Conservation (phyloP, 2,113 vertebrate genomes). For the Perca schrenkii region DNA sequence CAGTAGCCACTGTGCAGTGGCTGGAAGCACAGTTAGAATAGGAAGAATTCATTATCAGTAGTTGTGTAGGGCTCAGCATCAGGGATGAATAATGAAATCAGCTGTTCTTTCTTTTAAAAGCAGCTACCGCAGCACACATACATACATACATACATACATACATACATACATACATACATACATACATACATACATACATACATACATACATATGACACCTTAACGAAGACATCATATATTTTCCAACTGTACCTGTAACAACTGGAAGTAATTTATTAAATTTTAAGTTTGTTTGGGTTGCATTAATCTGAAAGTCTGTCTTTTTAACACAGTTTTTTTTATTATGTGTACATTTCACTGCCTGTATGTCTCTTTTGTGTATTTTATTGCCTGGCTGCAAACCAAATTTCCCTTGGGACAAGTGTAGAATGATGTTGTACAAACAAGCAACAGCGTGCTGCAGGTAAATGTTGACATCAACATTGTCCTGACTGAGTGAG, state of each 20-base stretch:
- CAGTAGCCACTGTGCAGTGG: neutral
- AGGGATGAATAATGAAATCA: slow-evolving; percentile 32
- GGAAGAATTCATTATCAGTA: slow-evolving; percentile 29
- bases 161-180: too few relatives aligned
- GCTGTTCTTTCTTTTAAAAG: neutral
- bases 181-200: neutral
- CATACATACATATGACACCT: neutral
- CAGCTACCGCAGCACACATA: neutral
- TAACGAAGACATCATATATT: neutral
- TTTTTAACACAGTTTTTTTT: neutral
- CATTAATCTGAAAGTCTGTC: neutral
- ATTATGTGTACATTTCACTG: slow-evolving; percentile 5
- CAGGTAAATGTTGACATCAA: slow-evolving; percentile 16
- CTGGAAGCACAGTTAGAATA: slow-evolving; percentile 38
- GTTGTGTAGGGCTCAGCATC: slow-evolving; percentile 11
- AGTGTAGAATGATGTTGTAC: slow-evolving; percentile 10
- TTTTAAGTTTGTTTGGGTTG: neutral
- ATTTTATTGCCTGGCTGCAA: slow-evolving; percentile 17
- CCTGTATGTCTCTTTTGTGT: neutral
- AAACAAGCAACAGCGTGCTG: neutral
- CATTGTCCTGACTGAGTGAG: neutral
- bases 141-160: too few relatives aligned
- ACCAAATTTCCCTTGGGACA: neutral
- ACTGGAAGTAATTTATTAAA: neutral
- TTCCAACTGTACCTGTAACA: neutral